Conservation (phyloP, 35 echinoderm and acorn worm genomes). For the Patiria miniata region DNA sequence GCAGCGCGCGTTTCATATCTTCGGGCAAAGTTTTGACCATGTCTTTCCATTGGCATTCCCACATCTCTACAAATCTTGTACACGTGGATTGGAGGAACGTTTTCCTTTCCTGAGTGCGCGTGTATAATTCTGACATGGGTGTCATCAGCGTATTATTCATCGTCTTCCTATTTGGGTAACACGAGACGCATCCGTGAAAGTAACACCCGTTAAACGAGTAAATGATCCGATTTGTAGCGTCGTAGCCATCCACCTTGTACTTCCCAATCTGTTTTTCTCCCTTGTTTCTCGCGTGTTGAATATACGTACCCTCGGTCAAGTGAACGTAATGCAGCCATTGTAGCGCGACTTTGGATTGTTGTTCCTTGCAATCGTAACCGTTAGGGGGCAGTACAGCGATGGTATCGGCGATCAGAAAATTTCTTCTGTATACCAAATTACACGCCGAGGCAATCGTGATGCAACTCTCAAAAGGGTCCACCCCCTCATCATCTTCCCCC, state of each 20-base stretch:
- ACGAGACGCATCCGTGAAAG: slow-evolving; percentile 59
- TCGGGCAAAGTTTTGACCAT: neutral
- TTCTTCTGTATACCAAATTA: slow-evolving; percentile 59
- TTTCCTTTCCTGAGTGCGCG: neutral
- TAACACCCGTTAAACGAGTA: slow-evolving; percentile 53
- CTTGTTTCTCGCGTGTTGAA: slow-evolving; percentile 63
- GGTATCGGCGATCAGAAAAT: slow-evolving; percentile 47
- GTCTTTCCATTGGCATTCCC: slow-evolving; percentile 46
- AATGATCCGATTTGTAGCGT: neutral
- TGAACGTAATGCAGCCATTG: slow-evolving; percentile 56
- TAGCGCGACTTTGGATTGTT: slow-evolving; percentile 42
- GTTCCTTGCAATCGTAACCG: slow-evolving; percentile 22
- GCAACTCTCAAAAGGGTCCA: slow-evolving; percentile 60
- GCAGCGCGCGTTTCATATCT: neutral
- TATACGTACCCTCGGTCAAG: slow-evolving; percentile 27
- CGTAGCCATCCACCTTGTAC: slow-evolving; percentile 58
- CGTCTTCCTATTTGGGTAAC: slow-evolving; percentile 38
- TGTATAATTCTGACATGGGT: slow-evolving; percentile 40
- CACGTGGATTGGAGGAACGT: neutral
- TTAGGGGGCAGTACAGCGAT: slow-evolving; percentile 58
- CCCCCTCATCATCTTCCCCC: neutral
- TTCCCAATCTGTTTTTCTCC: slow-evolving; percentile 41
- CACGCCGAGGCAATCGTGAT: slow-evolving; percentile 78
- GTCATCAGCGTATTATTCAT: neutral
- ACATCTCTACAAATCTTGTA: slow-evolving; percentile 25